A percentile compares a stretch with the other conserved stretches of the same genome.
Evolutionary conservation across 2,888 invertebrate genomes (phyloP).

Genomic region (Pollenia amentaria): DNA sequence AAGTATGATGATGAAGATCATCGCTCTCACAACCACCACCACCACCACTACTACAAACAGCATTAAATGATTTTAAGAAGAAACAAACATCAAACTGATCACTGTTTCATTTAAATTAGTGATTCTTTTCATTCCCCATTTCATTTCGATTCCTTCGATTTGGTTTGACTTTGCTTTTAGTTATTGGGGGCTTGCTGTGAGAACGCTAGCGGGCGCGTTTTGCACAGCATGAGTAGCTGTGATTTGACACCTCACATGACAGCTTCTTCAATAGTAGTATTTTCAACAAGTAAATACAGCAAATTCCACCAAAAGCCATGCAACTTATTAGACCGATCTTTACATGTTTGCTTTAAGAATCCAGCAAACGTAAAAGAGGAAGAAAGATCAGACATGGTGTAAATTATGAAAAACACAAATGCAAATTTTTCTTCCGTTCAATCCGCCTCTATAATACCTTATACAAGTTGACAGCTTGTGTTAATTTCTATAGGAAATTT

Average conservation of each 20-base stretch:
- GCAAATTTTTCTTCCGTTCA: background rate
- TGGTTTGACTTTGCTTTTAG: slow-evolving; percentile 15
- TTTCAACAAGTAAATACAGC: slow-evolving; percentile 26
- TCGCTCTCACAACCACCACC: background rate
- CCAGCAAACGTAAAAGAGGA: background rate
- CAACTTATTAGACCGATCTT: slow-evolving; percentile 41
- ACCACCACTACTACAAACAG: background rate
- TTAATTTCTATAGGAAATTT: too few relatives aligned
- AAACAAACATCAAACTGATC: slow-evolving; percentile 34
- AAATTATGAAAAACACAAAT: slow-evolving; percentile 8
- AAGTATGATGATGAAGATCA: slow-evolving; percentile 41
- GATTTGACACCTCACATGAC: slow-evolving; percentile 85
- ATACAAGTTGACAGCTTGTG: background rate
- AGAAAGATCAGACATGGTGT: background rate
- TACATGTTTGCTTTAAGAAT: slow-evolving; percentile 18
- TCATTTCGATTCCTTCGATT: slow-evolving; percentile 21
- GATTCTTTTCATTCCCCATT: slow-evolving; percentile 16
- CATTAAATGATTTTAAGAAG: slow-evolving; percentile 48
- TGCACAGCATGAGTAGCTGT: slow-evolving; percentile 85
- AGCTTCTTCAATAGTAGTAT: slow-evolving; percentile 76
- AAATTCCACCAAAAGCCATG: slow-evolving; percentile 13
- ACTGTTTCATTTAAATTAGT: slow-evolving; percentile 80
- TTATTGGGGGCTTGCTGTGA: slow-evolving; percentile 61
- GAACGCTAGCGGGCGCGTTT: slow-evolving; percentile 57
- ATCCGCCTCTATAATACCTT: background rate